These are phyloP conservation scores for Brachirus orientalis DNA, from an alignment of 2,113 vertebrate genomes.

Conservation along the genomic window DNA sequence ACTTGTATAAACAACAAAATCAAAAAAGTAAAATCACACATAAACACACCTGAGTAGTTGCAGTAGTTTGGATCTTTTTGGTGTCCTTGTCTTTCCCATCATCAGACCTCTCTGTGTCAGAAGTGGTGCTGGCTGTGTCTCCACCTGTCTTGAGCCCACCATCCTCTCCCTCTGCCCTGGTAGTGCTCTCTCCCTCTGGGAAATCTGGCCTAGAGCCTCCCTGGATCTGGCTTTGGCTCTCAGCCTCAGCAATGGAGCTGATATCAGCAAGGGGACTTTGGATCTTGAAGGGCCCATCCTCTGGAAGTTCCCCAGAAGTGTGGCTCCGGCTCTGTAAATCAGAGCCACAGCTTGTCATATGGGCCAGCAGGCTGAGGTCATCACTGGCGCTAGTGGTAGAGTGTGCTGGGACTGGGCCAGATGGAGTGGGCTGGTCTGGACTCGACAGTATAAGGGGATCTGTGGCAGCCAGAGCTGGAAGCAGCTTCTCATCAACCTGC, in stretches of 20 bases:
- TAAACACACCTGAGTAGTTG: conserved; percentile 92
- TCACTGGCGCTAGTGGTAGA: conserved; percentile 86
- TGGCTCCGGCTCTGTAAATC: conserved; percentile 89
- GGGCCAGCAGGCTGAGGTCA: conserved; percentile 94
- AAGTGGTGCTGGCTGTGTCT: conserved; percentile 85
- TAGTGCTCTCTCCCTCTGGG: conserved; percentile 85
- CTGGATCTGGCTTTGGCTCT: conserved; percentile 86
- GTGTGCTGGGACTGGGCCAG: conserved; percentile 81
- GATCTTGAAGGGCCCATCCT: conserved; percentile 82
- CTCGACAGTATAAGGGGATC: conserved; percentile 90
- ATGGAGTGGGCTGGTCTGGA: conserved; percentile 79
- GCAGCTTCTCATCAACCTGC: conserved; percentile 91
- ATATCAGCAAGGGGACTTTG: conserved; percentile 88
- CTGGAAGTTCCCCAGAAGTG: conserved; percentile 81
- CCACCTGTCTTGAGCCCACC: conserved; percentile 89
- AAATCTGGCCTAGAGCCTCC: conserved; percentile 80
- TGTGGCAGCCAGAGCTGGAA: conserved; percentile 90
- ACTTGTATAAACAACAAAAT: neutral
- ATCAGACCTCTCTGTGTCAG: conserved; percentile 96
- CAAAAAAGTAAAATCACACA: neutral
- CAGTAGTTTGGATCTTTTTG: conserved; percentile 97
- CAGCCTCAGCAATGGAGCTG: conserved; percentile 87
- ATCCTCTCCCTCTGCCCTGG: conserved; percentile 84
- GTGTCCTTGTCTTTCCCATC: conserved; percentile 97
- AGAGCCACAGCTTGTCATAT: conserved; percentile 88